Evolutionary conservation across 30 jellyfish, hydroid and myxozoan genomes (phyloP).

Genomic region (Phacellophora camtschatica): DNA sequence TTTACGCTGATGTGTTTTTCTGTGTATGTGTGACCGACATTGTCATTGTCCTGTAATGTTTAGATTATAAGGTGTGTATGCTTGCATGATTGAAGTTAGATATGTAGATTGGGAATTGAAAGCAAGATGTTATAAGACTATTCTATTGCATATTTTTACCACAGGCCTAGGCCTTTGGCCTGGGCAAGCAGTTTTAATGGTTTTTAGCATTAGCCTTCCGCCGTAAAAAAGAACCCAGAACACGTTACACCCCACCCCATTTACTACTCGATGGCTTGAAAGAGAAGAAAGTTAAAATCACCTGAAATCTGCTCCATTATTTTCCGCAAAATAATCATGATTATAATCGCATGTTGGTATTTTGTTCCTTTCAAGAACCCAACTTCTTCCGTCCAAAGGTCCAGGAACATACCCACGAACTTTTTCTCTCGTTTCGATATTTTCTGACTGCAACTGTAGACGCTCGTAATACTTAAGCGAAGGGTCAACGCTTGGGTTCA

Average conservation of each 20-base stretch:
- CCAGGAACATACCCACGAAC: constrained; percentile 73
- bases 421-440: neutral
- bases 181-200: neutral
- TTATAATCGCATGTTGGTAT: constrained; percentile 68
- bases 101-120: too few species aligned
- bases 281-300: neutral
- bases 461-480: constrained; percentile 19
- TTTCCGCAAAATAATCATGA: constrained; percentile 45
- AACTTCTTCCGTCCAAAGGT: constrained; percentile 51
- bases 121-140: too few species aligned
- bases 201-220: too few species aligned
- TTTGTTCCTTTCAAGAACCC: constrained; percentile 70
- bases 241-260: neutral
- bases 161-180: too few species aligned
- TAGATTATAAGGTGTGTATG: too few species aligned
- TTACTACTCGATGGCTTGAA: neutral
- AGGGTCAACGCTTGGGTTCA: constrained; percentile 62
- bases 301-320: constrained; percentile 81
- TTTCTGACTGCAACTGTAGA: neutral
- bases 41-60: too few species aligned
- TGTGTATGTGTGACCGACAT: too few species aligned
- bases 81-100: too few species aligned
- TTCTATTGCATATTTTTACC: too few species aligned
- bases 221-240: too few species aligned
- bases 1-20: too few species aligned